Base-by-base conservation (phyloP, 1,140 invertebrate species). In the Heliconius congener region DNA sequence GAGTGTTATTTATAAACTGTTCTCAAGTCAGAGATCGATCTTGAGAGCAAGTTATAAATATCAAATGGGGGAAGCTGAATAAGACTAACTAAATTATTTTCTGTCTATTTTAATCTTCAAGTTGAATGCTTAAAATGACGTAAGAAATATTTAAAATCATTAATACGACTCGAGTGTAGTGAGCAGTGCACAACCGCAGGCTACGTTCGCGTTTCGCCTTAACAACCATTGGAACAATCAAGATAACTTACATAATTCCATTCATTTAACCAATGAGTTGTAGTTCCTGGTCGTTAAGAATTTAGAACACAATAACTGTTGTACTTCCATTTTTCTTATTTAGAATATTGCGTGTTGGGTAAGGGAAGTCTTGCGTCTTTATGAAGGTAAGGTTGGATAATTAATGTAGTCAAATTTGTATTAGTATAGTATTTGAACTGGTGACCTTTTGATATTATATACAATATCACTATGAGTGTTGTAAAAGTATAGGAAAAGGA, bases 201-300 rank as follows among this genome's bases (percentile, higher is more conserved):
- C 57, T 71, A 72, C 76, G 82, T 75, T 81, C 60, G 27, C 81
- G 75, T 76, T 79, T 81, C 60, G 60, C 79, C 79, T 76, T 85
- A 85, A 85, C 85, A 84, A 84, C 81, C 83, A 84, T 85, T 83
- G 77, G 81, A 87, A 78, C 85, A 84, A 84, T 84, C 81, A 83
- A 80, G 78, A 77, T 46, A 73, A 52, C 74, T 76, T 71, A 77
- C 66, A 80, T 82, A 86, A 85, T 83, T 77, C 80, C 39, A 76
- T 37, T 78, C 77, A 80, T 80, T 76, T 66, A 57, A 80, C 37
- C 71, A 66, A 80, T 75, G 55, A 52, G 71, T 23, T 72, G 73
- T 60, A 39, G 42, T 73, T 73, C 70, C 71, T 73, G 57, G 39
- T 46, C 1, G 34, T 78, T 46, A 66, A 30, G 23, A 30, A 66